Evolutionary conservation across 2,888 invertebrate genomes (phyloP), one percentile per base, ranked within the genome.

Genomic region (Muscina levida): DNA sequence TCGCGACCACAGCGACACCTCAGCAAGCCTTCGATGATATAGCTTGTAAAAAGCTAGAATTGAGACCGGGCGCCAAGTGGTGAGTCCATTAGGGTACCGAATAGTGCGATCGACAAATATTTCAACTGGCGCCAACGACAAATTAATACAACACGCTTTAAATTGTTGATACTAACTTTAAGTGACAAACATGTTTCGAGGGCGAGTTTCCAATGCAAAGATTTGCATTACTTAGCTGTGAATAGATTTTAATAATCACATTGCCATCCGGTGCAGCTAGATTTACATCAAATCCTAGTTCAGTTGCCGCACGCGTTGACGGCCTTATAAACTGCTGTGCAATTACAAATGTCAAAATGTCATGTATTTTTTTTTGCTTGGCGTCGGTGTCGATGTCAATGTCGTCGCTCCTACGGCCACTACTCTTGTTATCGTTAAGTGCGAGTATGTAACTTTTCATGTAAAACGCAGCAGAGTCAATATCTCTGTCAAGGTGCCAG

Each of bases 161-260:
- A 81, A 71, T 73, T 76, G 79, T 82, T 79, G 77, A 82, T 72
- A 82, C 71, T 82, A 77, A 82, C 75, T 76, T 68, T 77, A 76
- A 71, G 66, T 82, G 83, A 82, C 82, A 82, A 67, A 75, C 42
- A 39, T 39, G 62, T 62, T 62, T 39, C 62, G 39, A 39, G 62
- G 22, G 62, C 62, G 13, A 19, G 74, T 56, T 37, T 59, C 57
- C 73, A 48, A 68, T 37, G 48, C 56, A 31, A 26, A 71, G 70
- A 73, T 70, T 72, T 75, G 11, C 37, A 26, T 70, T 19, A 44
- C 37, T 72, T 68, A 57, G 56, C 53, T 17, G n/a, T 39, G 17
- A 10, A 46, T 71, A 67, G 53, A 74, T 72, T 67, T 48, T 62
- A 73, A 80, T 66, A 70, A 19, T 37, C 22, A 31, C 31, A 53